Conservation (phyloP, 2,113 vertebrate species). For the Microtus ochrogaster region DNA sequence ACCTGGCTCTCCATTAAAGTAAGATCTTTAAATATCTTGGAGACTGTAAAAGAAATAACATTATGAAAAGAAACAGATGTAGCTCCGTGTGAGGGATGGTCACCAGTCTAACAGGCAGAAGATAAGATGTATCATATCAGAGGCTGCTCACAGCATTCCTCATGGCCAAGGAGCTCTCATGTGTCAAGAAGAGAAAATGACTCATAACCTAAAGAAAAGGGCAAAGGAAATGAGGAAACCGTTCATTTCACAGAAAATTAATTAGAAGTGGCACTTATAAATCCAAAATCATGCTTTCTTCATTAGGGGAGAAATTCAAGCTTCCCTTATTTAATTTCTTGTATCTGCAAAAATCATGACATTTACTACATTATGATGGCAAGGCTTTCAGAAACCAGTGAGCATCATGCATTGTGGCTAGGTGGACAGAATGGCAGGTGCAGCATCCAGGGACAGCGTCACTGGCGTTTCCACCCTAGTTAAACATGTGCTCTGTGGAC, state of each 20-base stretch:
- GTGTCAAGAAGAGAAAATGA: constrained; percentile 27
- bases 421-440: neutral
- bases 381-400: neutral
- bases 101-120: neutral
- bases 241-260: constrained; percentile 1
- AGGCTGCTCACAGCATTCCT: neutral
- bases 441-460: neutral
- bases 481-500: constrained; percentile 16
- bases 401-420: neutral
- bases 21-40: constrained; percentile 25
- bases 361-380: neutral
- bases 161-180: constrained; percentile 8
- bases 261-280: neutral
- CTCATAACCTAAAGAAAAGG: neutral
- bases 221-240: neutral
- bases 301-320: neutral
- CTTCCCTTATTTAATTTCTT: neutral
- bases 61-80: constrained; percentile 23
- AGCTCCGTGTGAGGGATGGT: neutral
- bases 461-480: neutral
- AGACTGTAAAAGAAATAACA: neutral
- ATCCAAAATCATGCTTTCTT: neutral
- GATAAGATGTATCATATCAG: neutral
- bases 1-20: neutral
- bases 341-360: neutral